Base-by-base conservation (phyloP, 1,140 invertebrate species). In the Macrotrachela quadricornifera region DNA sequence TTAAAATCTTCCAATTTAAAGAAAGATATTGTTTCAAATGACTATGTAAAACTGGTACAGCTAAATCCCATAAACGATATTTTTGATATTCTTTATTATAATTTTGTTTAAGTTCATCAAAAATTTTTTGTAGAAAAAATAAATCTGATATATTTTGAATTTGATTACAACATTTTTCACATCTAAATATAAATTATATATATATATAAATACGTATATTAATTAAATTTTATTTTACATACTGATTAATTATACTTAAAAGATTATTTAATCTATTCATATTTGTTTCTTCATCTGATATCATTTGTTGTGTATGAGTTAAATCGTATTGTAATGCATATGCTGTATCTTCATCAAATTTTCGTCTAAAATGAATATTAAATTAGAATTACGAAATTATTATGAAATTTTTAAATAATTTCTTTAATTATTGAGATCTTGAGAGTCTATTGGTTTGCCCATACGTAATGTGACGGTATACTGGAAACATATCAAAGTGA, bases 291-390 rank as follows among this genome's bases (percentile, higher is more conserved):
- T 92, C 83, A 48, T 85, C 76, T 12, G 74, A 66, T 16, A 85
- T 66, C n/a, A 80, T 68, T 57, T 78, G 76, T 42, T 77, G 72
- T 49, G 87, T 70, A 54, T 76, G 77, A 39, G 77, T 76, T 40
- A 81, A 71, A 63, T 96, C 87, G 56, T 82, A 76, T 59, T 82
- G 77, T 12, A 95, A 67, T 6, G 78, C 78, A 0, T 83, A 73
- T 10, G 83, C 75, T 56, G 79, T 73, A 63, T 94, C 85, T 57
- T 78, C 76, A 12, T 81, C 76, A 62, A 80, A 75, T 14, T 79
- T 75, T 30, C 81, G 74, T 53, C 63, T 68, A 49, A n/a, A 59
- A 38, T n/a, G 36, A 39, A 10, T n/a, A 49, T 38, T 18, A 11
- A 12, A 12, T 12, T 49, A 49, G 10, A 49, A 18, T 11, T 11